Percentiles rank a stretch among this genome's conserved stretches.
Conservation (phyloP, 1,140 invertebrate species). For the Lerema accius region DNA sequence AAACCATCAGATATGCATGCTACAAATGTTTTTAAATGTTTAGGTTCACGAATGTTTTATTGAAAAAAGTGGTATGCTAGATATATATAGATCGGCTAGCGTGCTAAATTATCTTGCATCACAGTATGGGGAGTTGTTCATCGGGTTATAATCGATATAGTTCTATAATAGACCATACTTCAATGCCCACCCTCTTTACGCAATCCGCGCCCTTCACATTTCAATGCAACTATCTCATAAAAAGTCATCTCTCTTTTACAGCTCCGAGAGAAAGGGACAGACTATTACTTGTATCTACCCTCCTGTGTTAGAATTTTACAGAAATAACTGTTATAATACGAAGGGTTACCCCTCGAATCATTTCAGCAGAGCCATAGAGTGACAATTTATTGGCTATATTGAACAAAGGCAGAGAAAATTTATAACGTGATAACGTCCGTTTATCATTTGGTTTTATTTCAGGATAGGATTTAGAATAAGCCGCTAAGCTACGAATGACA, state of each 20-base stretch:
- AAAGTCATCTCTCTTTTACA: neutral
- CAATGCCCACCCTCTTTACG: slow-evolving; percentile 6
- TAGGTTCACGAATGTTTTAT: no score
- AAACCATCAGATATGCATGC: no score
- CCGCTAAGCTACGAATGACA: slow-evolving; percentile 13
- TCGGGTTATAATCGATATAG: no score
- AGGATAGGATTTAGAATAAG: slow-evolving; percentile 41
- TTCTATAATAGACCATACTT: neutral
- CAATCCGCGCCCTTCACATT: slow-evolving; percentile 13
- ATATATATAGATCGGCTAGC: no score
- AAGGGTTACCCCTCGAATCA: slow-evolving; percentile 52
- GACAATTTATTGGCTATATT: slow-evolving; percentile 74
- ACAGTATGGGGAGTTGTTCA: no score
- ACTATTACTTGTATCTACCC: slow-evolving; percentile 14
- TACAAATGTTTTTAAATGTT: no score
- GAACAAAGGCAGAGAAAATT: slow-evolving; percentile 70
- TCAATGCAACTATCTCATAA: slow-evolving; percentile 13
- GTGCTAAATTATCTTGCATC: no score
- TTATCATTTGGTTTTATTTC: slow-evolving; percentile 55
- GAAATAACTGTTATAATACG: slow-evolving; percentile 44
- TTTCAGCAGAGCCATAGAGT: slow-evolving; percentile 45
- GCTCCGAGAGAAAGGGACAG: neutral
- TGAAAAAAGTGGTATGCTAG: no score
- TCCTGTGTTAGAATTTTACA: slow-evolving; percentile 33
- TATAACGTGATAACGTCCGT: slow-evolving; percentile 73